phyloP scores from a whole-genome alignment of 35 echinoderm and acorn worm species.

The Antedon bifida region DNA sequence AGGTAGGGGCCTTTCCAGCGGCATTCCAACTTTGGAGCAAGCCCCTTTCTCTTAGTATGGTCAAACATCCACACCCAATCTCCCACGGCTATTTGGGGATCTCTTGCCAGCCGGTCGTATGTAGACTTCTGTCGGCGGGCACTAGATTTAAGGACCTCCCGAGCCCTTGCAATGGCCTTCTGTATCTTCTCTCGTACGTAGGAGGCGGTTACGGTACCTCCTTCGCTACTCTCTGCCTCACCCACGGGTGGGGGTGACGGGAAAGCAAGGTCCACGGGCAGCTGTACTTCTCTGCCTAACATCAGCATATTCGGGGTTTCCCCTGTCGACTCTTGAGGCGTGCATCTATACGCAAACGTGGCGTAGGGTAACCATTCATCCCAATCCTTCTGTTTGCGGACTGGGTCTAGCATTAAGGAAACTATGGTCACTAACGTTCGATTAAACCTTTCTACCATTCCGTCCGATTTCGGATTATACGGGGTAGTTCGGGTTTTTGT shows the following conservation, averaged over 20 bases:
- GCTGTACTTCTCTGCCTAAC: neutral
- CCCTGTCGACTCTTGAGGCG: slow-evolving; percentile 17
- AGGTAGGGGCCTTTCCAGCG: slow-evolving; percentile 15
- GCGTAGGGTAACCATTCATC: slow-evolving; percentile 20
- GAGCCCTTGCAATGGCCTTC: neutral
- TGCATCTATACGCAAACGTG: slow-evolving; percentile 17
- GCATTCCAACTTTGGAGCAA: slow-evolving; percentile 4
- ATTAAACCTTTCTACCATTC: slow-evolving; percentile 9
- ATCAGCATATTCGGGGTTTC: slow-evolving; percentile 2
- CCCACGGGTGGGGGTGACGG: neutral
- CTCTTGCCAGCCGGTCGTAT: neutral
- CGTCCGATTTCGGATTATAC: slow-evolving; percentile 22
- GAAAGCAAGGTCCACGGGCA: neutral
- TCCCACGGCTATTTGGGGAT: neutral
- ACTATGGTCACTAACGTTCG: slow-evolving; percentile 4
- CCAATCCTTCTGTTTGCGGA: slow-evolving; percentile 21
- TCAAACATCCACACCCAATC: slow-evolving; percentile 15
- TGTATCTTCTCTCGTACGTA: no score
- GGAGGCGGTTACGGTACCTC: neutral
- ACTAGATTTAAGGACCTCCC: neutral
- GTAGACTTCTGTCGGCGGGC: neutral
- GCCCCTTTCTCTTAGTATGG: slow-evolving; percentile 9
- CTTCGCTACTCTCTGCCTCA: neutral
- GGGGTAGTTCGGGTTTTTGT: slow-evolving; percentile 5
- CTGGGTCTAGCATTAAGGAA: slow-evolving; percentile 12